Percentiles rank a stretch among this genome's conserved stretches.
These are phyloP conservation scores for Trichogramma dendrolimi DNA, from an alignment of 2,888 invertebrate species.

Conservation along the genomic window DNA sequence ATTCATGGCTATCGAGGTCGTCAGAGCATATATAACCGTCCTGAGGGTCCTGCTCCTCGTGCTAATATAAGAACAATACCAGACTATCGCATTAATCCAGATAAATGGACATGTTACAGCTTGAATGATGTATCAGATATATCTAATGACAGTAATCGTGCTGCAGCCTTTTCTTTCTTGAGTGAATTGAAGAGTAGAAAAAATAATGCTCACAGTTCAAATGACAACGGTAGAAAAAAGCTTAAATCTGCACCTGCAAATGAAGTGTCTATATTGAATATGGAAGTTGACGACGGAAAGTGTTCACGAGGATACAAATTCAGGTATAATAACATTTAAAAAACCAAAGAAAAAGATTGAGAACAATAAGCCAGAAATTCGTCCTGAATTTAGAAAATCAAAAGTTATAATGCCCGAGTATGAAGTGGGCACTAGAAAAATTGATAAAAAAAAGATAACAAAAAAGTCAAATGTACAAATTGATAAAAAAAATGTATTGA, in stretches of 20 bases:
- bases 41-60: conserved; percentile 61
- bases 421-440: conserved; percentile 64
- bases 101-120: conserved; percentile 78
- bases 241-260: conserved; percentile 15
- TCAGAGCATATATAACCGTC: conserved; percentile 77
- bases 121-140: conserved; percentile 72
- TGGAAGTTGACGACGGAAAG: conserved; percentile 1
- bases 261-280: neutral
- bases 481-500: conserved; percentile 48
- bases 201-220: neutral
- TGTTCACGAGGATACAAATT: neutral
- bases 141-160: conserved; percentile 73
- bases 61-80: conserved; percentile 50
- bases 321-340: conserved; percentile 33
- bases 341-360: conserved; percentile 31
- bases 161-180: conserved; percentile 74
- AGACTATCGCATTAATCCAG: conserved; percentile 67
- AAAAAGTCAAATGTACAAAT: conserved; percentile 24
- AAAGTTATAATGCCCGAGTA: conserved; percentile 81
- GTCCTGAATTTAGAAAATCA: conserved; percentile 61
- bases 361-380: conserved; percentile 37
- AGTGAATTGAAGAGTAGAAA: conserved; percentile 63
- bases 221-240: conserved; percentile 35
- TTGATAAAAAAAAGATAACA: conserved; percentile 28
- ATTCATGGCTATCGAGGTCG: conserved; percentile 64